phyloP scores from a whole-genome alignment of 2,113 vertebrate species.

The Tragelaphus imberbis region DNA sequence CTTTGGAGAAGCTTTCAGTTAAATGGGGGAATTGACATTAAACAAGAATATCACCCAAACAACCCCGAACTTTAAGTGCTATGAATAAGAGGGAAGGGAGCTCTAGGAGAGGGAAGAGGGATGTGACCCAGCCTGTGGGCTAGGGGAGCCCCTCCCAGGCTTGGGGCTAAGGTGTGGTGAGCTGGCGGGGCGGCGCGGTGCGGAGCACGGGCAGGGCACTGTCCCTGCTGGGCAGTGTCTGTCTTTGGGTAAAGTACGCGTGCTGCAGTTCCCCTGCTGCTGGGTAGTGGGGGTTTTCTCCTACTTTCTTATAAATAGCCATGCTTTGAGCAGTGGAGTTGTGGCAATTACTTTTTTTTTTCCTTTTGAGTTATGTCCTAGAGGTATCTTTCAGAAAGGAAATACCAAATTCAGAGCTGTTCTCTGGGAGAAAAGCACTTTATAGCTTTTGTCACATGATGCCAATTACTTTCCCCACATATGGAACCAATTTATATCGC shows the following conservation, averaged over 20 bases:
- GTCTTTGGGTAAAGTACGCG: accelerated
- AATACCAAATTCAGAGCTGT: background rate
- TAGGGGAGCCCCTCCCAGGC: background rate
- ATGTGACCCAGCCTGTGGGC: background rate
- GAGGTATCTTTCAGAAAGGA: constrained; percentile 13
- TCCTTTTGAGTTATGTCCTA: background rate
- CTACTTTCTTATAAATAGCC: background rate
- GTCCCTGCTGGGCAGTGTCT: accelerated
- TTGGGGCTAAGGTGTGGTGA: background rate
- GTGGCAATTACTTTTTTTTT: background rate
- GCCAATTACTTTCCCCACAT: background rate
- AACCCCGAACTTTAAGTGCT: background rate
- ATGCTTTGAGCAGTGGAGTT: background rate
- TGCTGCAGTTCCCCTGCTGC: accelerated
- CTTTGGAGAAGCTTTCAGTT: background rate
- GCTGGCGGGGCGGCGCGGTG: no score
- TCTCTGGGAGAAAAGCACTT: background rate
- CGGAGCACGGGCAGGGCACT: accelerated
- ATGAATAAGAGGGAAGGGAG: background rate
- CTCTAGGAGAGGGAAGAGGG: background rate
- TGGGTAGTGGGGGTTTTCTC: background rate
- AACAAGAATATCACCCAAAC: background rate
- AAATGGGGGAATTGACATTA: background rate
- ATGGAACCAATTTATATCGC: background rate
- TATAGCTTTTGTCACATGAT: background rate